Base-by-base conservation (phyloP, 2,888 invertebrate species). In the Stenotaenia linearis region DNA sequence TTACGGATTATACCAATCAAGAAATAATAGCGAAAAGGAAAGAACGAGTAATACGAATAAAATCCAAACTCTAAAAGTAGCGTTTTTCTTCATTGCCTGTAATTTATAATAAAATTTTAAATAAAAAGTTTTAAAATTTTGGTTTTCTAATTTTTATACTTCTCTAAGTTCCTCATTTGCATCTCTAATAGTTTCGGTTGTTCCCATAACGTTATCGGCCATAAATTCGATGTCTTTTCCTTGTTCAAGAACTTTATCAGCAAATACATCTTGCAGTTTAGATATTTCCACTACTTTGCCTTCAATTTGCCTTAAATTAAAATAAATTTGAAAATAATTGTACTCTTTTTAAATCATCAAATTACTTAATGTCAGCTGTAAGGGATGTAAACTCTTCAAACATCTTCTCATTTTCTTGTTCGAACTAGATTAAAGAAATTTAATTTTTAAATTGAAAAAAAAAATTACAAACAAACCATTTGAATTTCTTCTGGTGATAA, bases 101-200 rank as follows among this genome's bases (percentile, higher is more conserved):
- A 75, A 75, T 23, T 9, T 6, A 75, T 30, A 32, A 6, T 30
- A 4, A 15, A 79, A 78, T 45, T n/a, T 78, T 21, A 45, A n/a
- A 37, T 12, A 7, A 80, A 30, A 75, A 50, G n/a, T 21, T 75
- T 35, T 40, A 10, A 35, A 40, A 0, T 25, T 15, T 15, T 21
- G 21, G 6, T 37, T 35, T 0, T 12, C 10, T 35, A 7, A 18
- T 30, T 45, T 50, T 45, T 50, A 80, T 81, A 88, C 88, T 88
- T 97, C 94, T 82, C 97, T 90, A 78, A 99, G 95, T 87, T 98
- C 97, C 84, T 97, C 97, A 87, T 99, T 99, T 0, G 96, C 98
- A 87, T 95, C 95, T 85, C 93, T 93, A 18, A 99, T 93, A 87
- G 98, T 97, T 87, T 98, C 98, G 0, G 97, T 97, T 0, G 97